phyloP scores from a whole-genome alignment of 2,113 vertebrate species.

The Barnardius zonarius region DNA sequence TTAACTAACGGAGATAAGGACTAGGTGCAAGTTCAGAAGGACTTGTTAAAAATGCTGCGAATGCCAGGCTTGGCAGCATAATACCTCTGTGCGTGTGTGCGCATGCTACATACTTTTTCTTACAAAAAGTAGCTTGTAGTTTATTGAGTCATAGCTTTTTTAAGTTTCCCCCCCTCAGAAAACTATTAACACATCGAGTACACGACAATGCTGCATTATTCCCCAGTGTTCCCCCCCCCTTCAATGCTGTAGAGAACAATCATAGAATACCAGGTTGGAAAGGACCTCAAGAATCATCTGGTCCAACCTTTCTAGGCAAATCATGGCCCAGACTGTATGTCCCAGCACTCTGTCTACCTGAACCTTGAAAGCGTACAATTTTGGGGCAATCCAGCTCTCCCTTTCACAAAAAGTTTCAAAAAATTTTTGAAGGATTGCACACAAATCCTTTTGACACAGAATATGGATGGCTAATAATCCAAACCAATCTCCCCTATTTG shows the following conservation, averaged over 20 bases:
- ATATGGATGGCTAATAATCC: background rate
- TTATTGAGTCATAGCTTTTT: background rate
- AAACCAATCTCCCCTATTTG: background rate
- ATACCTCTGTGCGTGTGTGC: background rate
- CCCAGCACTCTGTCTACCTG: background rate
- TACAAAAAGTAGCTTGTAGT: background rate
- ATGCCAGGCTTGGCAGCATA: background rate
- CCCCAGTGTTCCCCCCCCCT: background rate
- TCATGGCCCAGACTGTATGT: background rate
- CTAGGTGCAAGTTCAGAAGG: background rate
- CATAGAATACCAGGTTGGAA: background rate
- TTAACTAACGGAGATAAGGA: background rate
- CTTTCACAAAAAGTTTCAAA: background rate
- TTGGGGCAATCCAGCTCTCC: background rate
- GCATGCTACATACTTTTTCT: background rate
- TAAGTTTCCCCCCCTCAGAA: background rate
- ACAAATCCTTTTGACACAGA: background rate
- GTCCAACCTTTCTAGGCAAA: background rate
- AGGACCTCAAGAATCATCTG: background rate
- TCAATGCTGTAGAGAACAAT: background rate
- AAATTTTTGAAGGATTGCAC: background rate
- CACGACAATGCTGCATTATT: background rate
- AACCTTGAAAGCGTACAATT: background rate
- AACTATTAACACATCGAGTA: background rate
- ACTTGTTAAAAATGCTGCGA: background rate